Base-by-base conservation (phyloP, 2,113 vertebrate genomes). In the Atherinomorus stipes region DNA sequence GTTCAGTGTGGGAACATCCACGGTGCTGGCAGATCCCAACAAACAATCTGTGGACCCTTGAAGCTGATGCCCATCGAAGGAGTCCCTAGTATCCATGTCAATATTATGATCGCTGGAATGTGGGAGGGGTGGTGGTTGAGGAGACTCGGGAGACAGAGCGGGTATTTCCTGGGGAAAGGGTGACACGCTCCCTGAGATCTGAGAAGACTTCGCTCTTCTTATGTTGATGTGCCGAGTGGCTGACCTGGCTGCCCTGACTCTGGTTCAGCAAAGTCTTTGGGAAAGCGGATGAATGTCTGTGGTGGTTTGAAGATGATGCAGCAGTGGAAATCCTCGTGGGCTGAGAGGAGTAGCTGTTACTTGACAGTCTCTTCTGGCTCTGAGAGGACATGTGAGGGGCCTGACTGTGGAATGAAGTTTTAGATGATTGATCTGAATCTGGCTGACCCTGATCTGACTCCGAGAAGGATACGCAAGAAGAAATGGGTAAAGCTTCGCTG, bases 101-200 rank as follows among this genome's bases (percentile, higher is more conserved):
- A 93, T 90, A 62, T 89, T 59, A 3, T 79, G 88, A 68, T 94
- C 94, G 88, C 31, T 93, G 94, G 95, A 97, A 96, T 94, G 95
- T 88, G 93, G 64, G 42, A 90, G 94, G 87, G 78, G 95, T 66
- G 66, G 91, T 49, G 10, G 93, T 49, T 88, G 83, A 37, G 81
- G 60, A 80, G n/a, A n/a, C n/a, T 88, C 67, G 80, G 90, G 0
- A 89, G 94, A 79, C 91, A 93, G 75, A 91, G 89, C 0, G 15
- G 88, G 80, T 71, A 86, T 74, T 80, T 85, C 0, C 42, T 90
- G 75, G 15, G 15, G 83, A 42, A 62, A 76, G 75, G 61, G 45
- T 47, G 69, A 59, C 21, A 26, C 12, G 65, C 49, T 85, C 89
- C n/a, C 66, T 59, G 61, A 79, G 59, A 66, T 89, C 84, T n/a